phyloP scores from a whole-genome alignment of 2,888 invertebrate genomes.

The Hydrotaea diabolus region DNA sequence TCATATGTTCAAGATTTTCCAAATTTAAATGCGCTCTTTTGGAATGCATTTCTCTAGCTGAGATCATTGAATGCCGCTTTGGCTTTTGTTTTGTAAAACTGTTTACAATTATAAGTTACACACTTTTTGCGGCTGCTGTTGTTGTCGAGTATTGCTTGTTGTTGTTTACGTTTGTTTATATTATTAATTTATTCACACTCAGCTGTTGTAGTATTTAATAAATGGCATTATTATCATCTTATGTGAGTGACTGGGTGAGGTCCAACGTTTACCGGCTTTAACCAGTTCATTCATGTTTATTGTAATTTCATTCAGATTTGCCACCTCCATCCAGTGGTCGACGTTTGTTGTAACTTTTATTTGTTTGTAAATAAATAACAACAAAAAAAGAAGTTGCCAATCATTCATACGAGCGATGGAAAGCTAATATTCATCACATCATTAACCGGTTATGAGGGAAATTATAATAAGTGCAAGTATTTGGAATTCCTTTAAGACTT shows the following conservation, averaged over 20 bases:
- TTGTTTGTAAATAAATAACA: conserved; percentile 29
- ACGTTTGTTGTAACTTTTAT: background rate
- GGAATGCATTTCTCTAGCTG: background rate
- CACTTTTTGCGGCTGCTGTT: background rate
- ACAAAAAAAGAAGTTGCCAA: no score
- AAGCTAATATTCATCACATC: no score
- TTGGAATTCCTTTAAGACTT: no score
- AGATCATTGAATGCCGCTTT: background rate
- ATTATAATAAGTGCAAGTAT: no score
- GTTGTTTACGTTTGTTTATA: conserved; percentile 24
- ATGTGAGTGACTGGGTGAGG: background rate
- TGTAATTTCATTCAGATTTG: conserved; percentile 19
- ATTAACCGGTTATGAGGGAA: background rate
- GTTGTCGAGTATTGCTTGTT: background rate
- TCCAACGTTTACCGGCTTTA: conserved; percentile 49
- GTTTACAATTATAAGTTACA: background rate
- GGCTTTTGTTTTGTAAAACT: conserved; percentile 7
- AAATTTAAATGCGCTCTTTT: background rate
- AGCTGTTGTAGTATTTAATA: conserved; percentile 7
- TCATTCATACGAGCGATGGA: background rate
- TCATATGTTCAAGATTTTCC: background rate
- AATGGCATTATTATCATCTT: conserved; percentile 20
- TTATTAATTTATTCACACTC: conserved; percentile 26
- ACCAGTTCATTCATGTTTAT: conserved; percentile 58
- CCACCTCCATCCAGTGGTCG: background rate